phyloP scores from a whole-genome alignment of 2,113 vertebrate genomes.

The Equus quagga region DNA sequence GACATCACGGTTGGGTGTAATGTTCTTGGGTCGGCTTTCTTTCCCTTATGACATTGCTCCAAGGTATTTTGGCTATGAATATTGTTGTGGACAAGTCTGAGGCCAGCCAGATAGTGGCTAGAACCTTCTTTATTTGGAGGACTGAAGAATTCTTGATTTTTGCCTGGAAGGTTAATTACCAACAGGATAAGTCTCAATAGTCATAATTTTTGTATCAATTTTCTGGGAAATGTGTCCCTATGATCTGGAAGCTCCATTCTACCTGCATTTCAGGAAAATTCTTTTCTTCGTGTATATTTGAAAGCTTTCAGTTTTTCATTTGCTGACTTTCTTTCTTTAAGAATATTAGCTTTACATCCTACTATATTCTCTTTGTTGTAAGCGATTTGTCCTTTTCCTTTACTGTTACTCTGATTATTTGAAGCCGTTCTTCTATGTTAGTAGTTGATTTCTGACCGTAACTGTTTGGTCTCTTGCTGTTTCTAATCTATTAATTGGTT shows the following conservation, averaged over 20 bases:
- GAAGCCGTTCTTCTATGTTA: not conserved
- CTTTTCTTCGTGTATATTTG: not conserved
- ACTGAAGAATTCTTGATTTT: constrained; percentile 19
- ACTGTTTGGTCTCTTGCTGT: not conserved
- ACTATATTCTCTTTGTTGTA: not conserved
- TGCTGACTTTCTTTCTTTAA: not conserved
- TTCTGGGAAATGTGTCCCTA: not conserved
- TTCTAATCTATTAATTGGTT: not conserved
- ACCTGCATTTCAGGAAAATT: not conserved
- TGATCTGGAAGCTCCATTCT: not conserved
- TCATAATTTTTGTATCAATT: not conserved
- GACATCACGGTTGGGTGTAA: not conserved
- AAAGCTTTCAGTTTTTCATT: not conserved
- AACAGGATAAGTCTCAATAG: not conserved
- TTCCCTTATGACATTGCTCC: not conserved
- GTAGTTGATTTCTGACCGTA: constrained; percentile 6
- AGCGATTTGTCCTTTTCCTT: not conserved
- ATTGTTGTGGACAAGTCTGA: not conserved
- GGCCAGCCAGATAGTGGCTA: not conserved
- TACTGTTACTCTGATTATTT: constrained; percentile 9
- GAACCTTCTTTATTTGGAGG: not conserved
- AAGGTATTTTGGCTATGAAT: not conserved
- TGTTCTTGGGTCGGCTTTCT: not conserved
- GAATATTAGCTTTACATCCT: not conserved
- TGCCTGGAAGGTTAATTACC: not conserved